phyloP scores from a whole-genome alignment of 1,140 invertebrate species.

The Microplitis mediator region DNA sequence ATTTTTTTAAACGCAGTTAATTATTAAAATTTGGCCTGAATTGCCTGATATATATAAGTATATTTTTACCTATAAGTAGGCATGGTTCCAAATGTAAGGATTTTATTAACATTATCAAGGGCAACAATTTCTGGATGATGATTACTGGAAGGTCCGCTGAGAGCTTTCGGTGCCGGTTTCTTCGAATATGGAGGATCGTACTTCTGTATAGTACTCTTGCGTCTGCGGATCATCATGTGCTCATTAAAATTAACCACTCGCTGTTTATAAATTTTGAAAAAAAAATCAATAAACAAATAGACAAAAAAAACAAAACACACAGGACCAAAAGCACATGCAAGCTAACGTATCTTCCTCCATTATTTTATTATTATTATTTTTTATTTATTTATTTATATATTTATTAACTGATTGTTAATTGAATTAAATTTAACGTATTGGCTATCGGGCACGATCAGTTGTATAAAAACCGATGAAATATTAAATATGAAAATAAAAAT shows the following conservation, averaged over 20 bases:
- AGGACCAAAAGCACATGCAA: conserved; percentile 49
- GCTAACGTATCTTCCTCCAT: conserved; percentile 26
- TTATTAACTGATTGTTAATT: background rate
- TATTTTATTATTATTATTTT: too few relatives aligned
- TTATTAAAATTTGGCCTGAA: too few relatives aligned
- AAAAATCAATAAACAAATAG: background rate
- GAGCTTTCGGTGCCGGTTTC: conserved; percentile 78
- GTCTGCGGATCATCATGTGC: conserved; percentile 62
- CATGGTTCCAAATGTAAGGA: conserved; percentile 78
- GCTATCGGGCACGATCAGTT: background rate
- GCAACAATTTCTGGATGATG: conserved; percentile 72
- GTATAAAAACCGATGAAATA: too few relatives aligned
- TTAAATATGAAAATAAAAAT: background rate
- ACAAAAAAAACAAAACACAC: conserved; percentile 29
- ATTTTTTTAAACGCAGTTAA: too few relatives aligned
- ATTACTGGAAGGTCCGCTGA: conserved; percentile 64
- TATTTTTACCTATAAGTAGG: conserved; percentile 77
- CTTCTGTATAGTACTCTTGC: conserved; percentile 85
- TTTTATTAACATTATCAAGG: conserved; percentile 78
- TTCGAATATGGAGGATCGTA: conserved; percentile 85
- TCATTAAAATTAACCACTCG: conserved; percentile 38
- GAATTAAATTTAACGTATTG: background rate
- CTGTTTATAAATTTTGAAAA: background rate
- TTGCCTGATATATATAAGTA: background rate
- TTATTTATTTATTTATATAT: background rate